Evolutionary conservation across 2,113 vertebrate species (phyloP).

Genomic region (Ptilorrhoa leucosticta): DNA sequence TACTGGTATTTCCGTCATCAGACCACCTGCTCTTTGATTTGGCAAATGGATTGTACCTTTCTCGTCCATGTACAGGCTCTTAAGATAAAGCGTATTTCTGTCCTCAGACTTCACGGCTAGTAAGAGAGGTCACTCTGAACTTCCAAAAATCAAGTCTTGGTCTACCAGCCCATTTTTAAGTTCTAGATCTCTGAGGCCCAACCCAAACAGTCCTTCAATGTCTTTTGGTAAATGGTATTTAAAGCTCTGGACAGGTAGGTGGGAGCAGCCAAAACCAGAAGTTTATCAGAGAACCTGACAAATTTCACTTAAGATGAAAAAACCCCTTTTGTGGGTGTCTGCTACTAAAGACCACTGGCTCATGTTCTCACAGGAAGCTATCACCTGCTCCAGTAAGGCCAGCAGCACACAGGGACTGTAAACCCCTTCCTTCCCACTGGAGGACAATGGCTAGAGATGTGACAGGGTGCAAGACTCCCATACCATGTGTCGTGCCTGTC

Average conservation of each 20-base stretch:
- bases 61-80: rapidly evolving
- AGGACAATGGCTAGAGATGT: rapidly evolving
- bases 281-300: background rate
- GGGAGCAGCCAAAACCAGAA: background rate
- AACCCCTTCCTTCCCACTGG: background rate
- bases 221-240: background rate
- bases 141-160: background rate
- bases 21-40: background rate
- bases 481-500: rapidly evolving
- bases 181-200: background rate
- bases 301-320: background rate
- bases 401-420: background rate
- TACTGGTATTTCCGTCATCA: background rate
- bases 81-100: background rate
- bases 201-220: background rate
- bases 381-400: background rate
- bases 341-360: background rate
- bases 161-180: background rate
- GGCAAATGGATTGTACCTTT: background rate
- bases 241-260: background rate
- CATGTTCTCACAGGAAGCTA: background rate
- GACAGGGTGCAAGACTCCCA: background rate
- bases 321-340: background rate
- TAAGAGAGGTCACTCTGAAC: background rate
- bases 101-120: background rate